These are phyloP conservation scores for Cylas formicarius DNA, from an alignment of 1,140 invertebrate species.

Conservation along the genomic window DNA sequence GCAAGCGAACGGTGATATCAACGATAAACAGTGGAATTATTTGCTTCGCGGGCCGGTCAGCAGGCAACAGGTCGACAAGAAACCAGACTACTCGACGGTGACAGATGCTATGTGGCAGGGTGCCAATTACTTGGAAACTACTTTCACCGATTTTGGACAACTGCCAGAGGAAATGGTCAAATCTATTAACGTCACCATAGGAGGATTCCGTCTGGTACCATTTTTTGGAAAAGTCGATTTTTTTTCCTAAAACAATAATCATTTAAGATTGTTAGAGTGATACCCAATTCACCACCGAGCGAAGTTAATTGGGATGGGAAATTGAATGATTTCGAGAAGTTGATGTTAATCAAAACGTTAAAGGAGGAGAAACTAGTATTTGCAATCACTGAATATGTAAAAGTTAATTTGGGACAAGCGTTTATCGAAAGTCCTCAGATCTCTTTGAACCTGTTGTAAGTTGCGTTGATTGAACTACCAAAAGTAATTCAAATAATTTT, in stretches of 20 bases:
- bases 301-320: constrained; percentile 52
- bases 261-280: constrained; percentile 48
- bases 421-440: constrained; percentile 73
- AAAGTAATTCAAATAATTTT: no score
- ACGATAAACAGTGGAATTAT: constrained; percentile 61
- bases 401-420: constrained; percentile 61
- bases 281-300: constrained; percentile 41
- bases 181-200: constrained; percentile 52
- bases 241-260: no score
- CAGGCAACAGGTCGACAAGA: constrained; percentile 36
- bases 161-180: constrained; percentile 48
- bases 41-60: constrained; percentile 61
- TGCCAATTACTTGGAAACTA: constrained; percentile 50
- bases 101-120: constrained; percentile 57
- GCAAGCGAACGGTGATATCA: constrained; percentile 52
- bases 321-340: constrained; percentile 67
- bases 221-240: neutral
- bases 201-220: constrained; percentile 50
- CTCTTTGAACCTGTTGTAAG: constrained; percentile 61
- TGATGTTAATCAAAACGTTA: constrained; percentile 71
- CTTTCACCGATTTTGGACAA: constrained; percentile 48
- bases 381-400: constrained; percentile 71
- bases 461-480: no score
- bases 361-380: constrained; percentile 78
- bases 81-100: constrained; percentile 34